phyloP scores from a whole-genome alignment of 2,888 invertebrate species.

The Mycalesis mineus region DNA sequence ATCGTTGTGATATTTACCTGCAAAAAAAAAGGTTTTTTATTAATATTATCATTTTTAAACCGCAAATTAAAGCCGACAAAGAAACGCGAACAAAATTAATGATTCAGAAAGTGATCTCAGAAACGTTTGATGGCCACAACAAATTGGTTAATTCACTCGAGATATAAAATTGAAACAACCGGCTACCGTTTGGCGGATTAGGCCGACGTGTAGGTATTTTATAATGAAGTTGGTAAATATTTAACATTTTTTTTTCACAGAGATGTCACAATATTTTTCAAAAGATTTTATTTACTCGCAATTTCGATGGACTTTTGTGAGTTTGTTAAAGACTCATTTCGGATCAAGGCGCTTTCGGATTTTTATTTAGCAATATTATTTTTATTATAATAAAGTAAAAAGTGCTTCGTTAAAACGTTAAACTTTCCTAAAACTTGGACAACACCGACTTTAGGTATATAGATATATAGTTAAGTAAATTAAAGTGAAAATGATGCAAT shows the following conservation, averaged over 20 bases:
- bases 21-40: constrained; percentile 26
- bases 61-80: not conserved
- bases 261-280: not conserved
- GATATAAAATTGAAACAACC: not conserved
- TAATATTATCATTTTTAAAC: not conserved
- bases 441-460: no score
- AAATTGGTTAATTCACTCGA: not conserved
- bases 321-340: no score
- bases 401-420: no score
- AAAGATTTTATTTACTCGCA: not conserved
- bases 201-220: not conserved
- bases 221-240: not conserved
- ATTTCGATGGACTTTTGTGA: no score
- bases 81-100: not conserved
- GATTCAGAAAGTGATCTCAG: not conserved
- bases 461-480: no score
- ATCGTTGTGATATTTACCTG: constrained; percentile 32
- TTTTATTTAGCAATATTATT: no score
- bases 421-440: no score
- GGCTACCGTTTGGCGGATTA: not conserved
- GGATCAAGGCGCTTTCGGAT: no score
- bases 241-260: not conserved
- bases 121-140: constrained; percentile 1
- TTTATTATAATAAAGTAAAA: no score
- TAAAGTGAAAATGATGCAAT: no score